A percentile compares a stretch with the other conserved stretches of the same genome.
Evolutionary conservation across 2,888 invertebrate species (phyloP).

Genomic region (Sinotaia quadrata): DNA sequence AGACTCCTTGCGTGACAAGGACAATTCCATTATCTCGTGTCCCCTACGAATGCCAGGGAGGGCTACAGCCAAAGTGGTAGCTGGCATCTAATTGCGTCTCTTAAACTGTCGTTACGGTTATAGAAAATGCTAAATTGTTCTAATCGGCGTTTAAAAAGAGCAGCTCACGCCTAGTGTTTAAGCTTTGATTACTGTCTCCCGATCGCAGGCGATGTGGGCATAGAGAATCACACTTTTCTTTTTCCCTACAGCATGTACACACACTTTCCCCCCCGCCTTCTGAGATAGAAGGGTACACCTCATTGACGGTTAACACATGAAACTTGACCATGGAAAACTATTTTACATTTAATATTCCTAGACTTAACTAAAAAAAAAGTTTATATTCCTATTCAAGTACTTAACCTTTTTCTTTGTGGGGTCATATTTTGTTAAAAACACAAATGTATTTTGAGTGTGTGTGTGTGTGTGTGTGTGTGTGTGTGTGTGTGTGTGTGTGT

Average conservation of each 20-base stretch:
- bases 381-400: no score
- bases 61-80: not conserved
- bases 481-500: not conserved
- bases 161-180: slow-evolving; percentile 16
- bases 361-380: no score
- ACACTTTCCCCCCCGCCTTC: no score
- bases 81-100: not conserved
- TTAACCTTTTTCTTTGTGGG: no score
- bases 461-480: not conserved
- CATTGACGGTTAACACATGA: no score
- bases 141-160: slow-evolving; percentile 28
- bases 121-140: slow-evolving; percentile 21
- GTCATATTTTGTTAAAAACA: no score
- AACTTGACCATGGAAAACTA: no score
- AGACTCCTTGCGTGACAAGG: slow-evolving; percentile 19
- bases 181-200: slow-evolving; percentile 23
- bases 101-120: slow-evolving; percentile 14
- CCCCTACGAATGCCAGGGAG: slow-evolving; percentile 9
- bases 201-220: slow-evolving; percentile 12
- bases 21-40: slow-evolving; percentile 27
- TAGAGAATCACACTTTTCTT: no score
- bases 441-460: no score
- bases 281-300: no score
- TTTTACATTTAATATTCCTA: no score
- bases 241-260: no score